Evolutionary conservation across 1,140 invertebrate genomes (phyloP).

Genomic region (Potamilus streckersoni): DNA sequence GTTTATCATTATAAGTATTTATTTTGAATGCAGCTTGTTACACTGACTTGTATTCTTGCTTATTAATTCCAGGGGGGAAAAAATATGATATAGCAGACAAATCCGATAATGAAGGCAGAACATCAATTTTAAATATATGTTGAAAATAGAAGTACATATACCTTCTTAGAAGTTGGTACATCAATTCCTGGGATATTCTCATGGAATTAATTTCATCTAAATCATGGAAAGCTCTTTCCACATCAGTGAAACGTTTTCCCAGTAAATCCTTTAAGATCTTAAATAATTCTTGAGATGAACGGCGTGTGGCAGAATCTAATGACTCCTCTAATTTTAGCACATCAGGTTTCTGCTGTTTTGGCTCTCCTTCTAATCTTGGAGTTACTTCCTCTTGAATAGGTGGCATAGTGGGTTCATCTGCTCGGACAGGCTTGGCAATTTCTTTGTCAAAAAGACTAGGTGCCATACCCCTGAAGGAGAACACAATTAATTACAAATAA

Average conservation of each 20-base stretch:
- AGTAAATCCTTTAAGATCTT: constrained; percentile 60
- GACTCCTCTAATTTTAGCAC: constrained; percentile 27
- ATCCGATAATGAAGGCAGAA: neutral
- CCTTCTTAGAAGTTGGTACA: constrained; percentile 62
- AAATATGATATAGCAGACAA: neutral
- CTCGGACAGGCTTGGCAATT: constrained; percentile 7
- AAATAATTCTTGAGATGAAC: constrained; percentile 54
- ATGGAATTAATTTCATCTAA: constrained; percentile 63
- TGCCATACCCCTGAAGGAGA: constrained; percentile 51
- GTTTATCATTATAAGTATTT: too few species aligned
- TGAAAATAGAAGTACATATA: constrained; percentile 29
- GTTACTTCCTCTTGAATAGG: constrained; percentile 4
- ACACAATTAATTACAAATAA: too few species aligned
- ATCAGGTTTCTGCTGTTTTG: constrained; percentile 19
- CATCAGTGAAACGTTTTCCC: constrained; percentile 54
- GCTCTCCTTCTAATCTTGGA: neutral
- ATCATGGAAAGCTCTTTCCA: constrained; percentile 60
- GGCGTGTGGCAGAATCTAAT: constrained; percentile 25
- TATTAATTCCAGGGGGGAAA: too few species aligned
- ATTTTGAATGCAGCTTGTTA: too few species aligned
- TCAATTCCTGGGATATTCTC: constrained; percentile 62
- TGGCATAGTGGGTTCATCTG: constrained; percentile 11
- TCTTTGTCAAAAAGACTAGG: constrained; percentile 51
- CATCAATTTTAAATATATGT: neutral
- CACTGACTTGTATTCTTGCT: too few species aligned